Evolutionary conservation across 2,797 vertebrate genomes (phyloP).

Genomic region (Poeciliopsis gracilis): DNA sequence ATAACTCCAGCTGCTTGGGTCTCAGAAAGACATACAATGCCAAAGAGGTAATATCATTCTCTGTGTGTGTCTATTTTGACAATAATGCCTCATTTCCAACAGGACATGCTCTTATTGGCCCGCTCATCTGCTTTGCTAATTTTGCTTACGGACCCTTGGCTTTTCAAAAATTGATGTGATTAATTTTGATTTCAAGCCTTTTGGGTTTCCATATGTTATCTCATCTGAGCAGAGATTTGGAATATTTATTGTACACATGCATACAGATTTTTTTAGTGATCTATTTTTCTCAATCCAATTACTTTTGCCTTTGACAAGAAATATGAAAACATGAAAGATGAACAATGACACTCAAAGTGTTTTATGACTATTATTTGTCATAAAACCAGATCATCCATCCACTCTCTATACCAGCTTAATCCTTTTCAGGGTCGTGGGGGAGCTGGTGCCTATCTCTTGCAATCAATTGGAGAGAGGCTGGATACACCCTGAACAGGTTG

Average conservation of each 20-base stretch:
- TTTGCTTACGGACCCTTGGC: conserved; percentile 57
- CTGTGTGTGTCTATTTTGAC: conserved; percentile 61
- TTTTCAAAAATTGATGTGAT: conserved; percentile 56
- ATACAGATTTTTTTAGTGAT: not conserved
- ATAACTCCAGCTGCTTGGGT: conserved; percentile 77
- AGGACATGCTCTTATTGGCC: conserved; percentile 53
- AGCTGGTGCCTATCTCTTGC: not conserved
- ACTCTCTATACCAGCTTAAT: not conserved
- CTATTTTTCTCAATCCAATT: not conserved
- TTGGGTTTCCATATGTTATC: conserved; percentile 35
- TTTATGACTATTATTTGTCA: not conserved
- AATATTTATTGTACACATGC: not conserved
- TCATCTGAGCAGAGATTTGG: not conserved
- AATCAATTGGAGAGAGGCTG: not conserved
- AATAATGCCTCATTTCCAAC: conserved; percentile 62
- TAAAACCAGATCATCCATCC: not conserved
- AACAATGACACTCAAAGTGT: conserved; percentile 2
- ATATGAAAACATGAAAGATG: not conserved
- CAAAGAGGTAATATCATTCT: conserved; percentile 68
- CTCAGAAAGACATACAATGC: conserved; percentile 53
- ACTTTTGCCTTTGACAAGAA: not conserved
- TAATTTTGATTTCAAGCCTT: conserved; percentile 58
- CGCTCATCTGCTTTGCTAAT: conserved; percentile 64
- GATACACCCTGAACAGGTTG: not conserved
- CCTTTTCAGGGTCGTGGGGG: not conserved